Base-by-base conservation (phyloP, 2,113 vertebrate genomes). In the Ictalurus furcatus region DNA sequence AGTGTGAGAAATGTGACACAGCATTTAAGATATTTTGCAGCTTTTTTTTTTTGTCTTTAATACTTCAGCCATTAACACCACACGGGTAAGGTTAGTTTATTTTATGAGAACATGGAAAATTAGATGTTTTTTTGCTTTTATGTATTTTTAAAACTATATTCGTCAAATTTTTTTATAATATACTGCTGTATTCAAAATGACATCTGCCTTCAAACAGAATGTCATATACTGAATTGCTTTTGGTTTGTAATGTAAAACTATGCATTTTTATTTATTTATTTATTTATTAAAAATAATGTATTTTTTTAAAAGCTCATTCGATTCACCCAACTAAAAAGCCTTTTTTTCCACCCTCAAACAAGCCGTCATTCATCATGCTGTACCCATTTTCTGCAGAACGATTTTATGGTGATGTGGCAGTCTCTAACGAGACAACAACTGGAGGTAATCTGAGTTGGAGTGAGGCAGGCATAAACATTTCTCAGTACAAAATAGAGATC, bases 401-500 rank as follows among this genome's bases (percentile, higher is more conserved):
- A 8, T 93, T 92, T 74, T 65, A 76, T 67, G 90, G 91, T 4
- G 2, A 28, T 2, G 63, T 90, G 12, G 6, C 30, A 0, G 4
- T 85, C 14, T 74, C 37, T 54, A 81, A 85, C 12, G 28, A 59
- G 65, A 88, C 65, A 13, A 14, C n/a, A 19, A 54, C 2, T 14
- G 37, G 1, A 7, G 85, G 14, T 21, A 1, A 17, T 54, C 12
- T 93, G 71, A 59, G 17, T n/a, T 93, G 92, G 92, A 74, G 52
- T 59, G 2, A 30, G 12, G 63, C 84, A 85, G 48, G 48, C 11
- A 7, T 6, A 37, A 85, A 73, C 21, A 34, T 73, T 73, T 14
- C 65, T 34, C 44, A 78, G 40, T 92, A 92, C 52, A 91, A 65
- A 88, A 85, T 92, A 63, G 67, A 85, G 54, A 37, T 86, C 25